Evolutionary conservation across 1,140 invertebrate genomes (phyloP).

Genomic region (Drosophila persimilis): DNA sequence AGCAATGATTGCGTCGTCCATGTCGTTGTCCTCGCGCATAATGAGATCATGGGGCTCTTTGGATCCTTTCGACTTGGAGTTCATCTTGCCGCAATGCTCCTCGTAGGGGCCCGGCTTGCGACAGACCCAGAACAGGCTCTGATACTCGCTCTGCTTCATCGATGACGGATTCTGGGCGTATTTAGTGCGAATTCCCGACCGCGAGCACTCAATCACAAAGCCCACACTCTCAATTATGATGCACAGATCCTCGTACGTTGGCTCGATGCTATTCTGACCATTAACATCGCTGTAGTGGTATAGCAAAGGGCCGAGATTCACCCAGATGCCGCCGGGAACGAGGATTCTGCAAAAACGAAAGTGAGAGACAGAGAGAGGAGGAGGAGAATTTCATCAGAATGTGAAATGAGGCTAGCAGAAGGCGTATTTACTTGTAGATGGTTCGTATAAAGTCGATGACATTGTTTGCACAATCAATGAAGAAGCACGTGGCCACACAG

Average conservation of each 20-base stretch:
- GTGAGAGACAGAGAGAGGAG: not conserved
- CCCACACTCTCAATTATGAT: slow-evolving; percentile 93
- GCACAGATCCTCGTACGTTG: slow-evolving; percentile 93
- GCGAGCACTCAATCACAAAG: slow-evolving; percentile 91
- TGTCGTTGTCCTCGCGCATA: slow-evolving; percentile 41
- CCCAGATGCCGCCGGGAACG: slow-evolving; percentile 93
- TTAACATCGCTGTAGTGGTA: slow-evolving; percentile 97
- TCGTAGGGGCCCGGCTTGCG: slow-evolving; percentile 59
- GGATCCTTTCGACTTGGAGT: slow-evolving; percentile 16
- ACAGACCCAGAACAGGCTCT: slow-evolving; percentile 80
- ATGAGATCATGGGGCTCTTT: slow-evolving; percentile 62
- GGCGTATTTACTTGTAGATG: slow-evolving; percentile 87
- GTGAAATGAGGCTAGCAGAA: not conserved
- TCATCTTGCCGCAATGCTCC: slow-evolving; percentile 18
- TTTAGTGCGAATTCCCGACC: slow-evolving; percentile 90
- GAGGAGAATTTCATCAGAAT: not conserved
- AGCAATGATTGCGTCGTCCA: not conserved
- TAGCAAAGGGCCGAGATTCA: slow-evolving; percentile 95
- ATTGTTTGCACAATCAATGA: slow-evolving; percentile 99
- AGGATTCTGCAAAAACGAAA: slow-evolving; percentile 86
- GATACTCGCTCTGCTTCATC: slow-evolving; percentile 87
- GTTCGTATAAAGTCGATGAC: slow-evolving; percentile 97
- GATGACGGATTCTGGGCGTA: slow-evolving; percentile 96
- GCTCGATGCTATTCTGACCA: slow-evolving; percentile 96
- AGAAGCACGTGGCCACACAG: slow-evolving; percentile 98